These are phyloP conservation scores for Eustalomyia histrio DNA, from an alignment of 2,888 invertebrate species.

Conservation along the genomic window DNA sequence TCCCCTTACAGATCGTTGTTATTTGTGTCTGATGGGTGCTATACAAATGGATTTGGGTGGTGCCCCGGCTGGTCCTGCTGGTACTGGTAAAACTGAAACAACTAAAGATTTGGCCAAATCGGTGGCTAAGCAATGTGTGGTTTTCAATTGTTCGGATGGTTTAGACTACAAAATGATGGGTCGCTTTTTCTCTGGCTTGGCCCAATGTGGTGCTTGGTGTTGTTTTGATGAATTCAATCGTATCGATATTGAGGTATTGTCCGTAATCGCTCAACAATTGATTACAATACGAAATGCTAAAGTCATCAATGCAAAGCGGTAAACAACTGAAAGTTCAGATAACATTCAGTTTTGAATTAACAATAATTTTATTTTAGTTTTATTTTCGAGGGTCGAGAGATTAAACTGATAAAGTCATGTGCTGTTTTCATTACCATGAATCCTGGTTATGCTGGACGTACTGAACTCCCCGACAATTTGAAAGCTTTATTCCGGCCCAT, in stretches of 20 bases:
- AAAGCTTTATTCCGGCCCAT: conserved; percentile 93
- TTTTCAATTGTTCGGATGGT: conserved; percentile 95
- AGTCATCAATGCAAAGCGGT: conserved; percentile 82
- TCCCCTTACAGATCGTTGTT: conserved; percentile 92
- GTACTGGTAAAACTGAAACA: conserved; percentile 94
- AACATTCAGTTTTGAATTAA: neutral
- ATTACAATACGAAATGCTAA: conserved; percentile 94
- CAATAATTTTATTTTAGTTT: conserved; percentile 80
- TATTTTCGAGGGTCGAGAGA: conserved; percentile 93
- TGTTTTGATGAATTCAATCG: conserved; percentile 96
- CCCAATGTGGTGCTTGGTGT: conserved; percentile 95
- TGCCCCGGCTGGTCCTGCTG: conserved; percentile 93
- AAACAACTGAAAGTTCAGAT: conserved; percentile 13
- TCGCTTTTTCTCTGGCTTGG: conserved; percentile 92
- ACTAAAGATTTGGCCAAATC: conserved; percentile 94
- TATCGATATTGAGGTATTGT: conserved; percentile 93
- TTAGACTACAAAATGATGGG: conserved; percentile 85
- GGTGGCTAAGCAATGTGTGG: conserved; percentile 92
- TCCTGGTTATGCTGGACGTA: conserved; percentile 94
- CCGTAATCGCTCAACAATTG: conserved; percentile 93
- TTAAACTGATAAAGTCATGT: conserved; percentile 88
- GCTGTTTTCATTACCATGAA: conserved; percentile 96
- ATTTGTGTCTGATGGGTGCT: conserved; percentile 93
- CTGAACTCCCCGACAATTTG: conserved; percentile 92
- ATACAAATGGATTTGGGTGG: conserved; percentile 92